phyloP scores from a whole-genome alignment of 2,797 vertebrate species.

The Serranus cabrilla region DNA sequence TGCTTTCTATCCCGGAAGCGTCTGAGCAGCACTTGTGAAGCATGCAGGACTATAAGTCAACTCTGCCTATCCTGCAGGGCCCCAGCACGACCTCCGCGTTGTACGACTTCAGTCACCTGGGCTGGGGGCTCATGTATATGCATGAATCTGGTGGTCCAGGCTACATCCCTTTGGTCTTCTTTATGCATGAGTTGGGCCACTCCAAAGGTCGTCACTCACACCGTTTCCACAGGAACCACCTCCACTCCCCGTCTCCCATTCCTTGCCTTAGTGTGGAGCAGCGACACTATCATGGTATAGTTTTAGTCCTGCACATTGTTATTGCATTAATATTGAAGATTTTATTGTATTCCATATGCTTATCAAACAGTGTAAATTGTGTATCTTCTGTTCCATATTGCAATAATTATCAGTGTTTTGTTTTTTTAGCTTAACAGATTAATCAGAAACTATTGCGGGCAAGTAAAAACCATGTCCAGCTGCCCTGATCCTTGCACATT shows the following conservation, averaged over 20 bases:
- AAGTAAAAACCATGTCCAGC: slow-evolving; percentile 2
- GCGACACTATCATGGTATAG: neutral
- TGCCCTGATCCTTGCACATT: neutral
- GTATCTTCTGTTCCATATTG: neutral
- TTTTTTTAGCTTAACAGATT: neutral
- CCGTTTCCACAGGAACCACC: slow-evolving; percentile 53
- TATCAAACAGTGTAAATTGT: neutral
- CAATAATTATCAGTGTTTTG: neutral
- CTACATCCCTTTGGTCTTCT: slow-evolving; percentile 72
- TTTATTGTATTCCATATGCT: neutral
- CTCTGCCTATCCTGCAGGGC: slow-evolving; percentile 53
- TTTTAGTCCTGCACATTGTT: neutral
- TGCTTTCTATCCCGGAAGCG: slow-evolving; percentile 8
- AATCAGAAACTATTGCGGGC: neutral
- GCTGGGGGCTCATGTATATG: slow-evolving; percentile 78
- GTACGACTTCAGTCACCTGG: slow-evolving; percentile 70
- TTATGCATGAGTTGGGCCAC: slow-evolving; percentile 82
- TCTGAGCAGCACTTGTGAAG: slow-evolving; percentile 22
- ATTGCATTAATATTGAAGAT: neutral
- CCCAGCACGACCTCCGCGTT: slow-evolving; percentile 60
- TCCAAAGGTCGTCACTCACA: slow-evolving; percentile 66
- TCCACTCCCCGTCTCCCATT: slow-evolving; percentile 35
- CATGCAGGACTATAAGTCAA: slow-evolving; percentile 50
- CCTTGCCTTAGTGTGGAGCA: slow-evolving; percentile 10
- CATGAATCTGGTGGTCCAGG: slow-evolving; percentile 65